Conservation (phyloP, 1,140 invertebrate species). For the Lepidotrigona ventralis region DNA sequence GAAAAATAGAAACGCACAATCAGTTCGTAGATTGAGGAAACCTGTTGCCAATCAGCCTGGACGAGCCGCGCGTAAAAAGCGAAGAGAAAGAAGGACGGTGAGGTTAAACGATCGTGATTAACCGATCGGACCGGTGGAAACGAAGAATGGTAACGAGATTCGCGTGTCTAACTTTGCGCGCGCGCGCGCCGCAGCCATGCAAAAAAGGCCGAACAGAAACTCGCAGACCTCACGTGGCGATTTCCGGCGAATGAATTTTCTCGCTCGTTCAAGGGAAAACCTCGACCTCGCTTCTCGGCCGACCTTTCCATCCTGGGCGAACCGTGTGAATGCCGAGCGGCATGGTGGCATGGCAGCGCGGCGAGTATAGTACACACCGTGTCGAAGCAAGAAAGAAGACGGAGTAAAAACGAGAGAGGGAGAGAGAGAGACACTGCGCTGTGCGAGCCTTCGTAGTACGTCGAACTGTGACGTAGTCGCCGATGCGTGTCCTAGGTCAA, state of each 20-base stretch:
- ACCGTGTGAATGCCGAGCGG: slow-evolving; percentile 59
- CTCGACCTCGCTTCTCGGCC: slow-evolving; percentile 49
- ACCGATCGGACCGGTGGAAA: not conserved
- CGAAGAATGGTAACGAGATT: not conserved
- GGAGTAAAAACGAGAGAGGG: slow-evolving; percentile 1
- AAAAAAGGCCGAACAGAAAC: slow-evolving; percentile 4
- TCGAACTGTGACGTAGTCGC: slow-evolving; percentile 74
- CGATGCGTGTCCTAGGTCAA: slow-evolving; percentile 79
- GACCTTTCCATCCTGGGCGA: slow-evolving; percentile 51
- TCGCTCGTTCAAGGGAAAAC: slow-evolving; percentile 60
- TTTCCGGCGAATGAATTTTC: slow-evolving; percentile 50
- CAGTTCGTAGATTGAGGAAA: not conserved
- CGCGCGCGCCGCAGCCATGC: not conserved
- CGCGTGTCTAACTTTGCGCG: not conserved
- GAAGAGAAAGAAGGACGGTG: not conserved
- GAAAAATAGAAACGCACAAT: not conserved
- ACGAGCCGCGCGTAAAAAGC: not conserved
- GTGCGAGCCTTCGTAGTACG: slow-evolving; percentile 62
- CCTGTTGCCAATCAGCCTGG: not conserved
- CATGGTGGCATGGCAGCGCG: slow-evolving; percentile 2
- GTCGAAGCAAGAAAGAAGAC: not conserved
- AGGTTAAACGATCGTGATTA: not conserved
- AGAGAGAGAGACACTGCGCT: slow-evolving; percentile 1
- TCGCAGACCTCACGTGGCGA: slow-evolving; percentile 35
- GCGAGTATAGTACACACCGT: not conserved